A percentile compares a stretch with the other conserved stretches of the same genome.
Conservation (phyloP, 2,888 invertebrate genomes). For the Tachina grossa region DNA sequence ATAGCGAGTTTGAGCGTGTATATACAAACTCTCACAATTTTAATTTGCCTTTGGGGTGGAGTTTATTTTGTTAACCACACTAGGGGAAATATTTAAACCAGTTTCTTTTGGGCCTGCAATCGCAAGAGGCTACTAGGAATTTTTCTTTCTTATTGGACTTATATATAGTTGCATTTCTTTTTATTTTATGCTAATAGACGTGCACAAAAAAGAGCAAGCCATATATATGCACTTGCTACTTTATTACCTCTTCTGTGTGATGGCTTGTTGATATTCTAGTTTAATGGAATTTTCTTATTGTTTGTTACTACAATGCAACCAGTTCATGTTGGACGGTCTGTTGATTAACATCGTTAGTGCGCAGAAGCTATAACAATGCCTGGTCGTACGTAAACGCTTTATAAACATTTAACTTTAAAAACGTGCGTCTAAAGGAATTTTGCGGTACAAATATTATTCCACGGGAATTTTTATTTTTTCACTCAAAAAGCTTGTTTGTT, state of each 20-base stretch:
- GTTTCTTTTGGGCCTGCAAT: not conserved
- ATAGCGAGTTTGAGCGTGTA: slow-evolving; percentile 37
- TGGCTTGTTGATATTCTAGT: slow-evolving; percentile 28
- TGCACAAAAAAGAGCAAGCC: slow-evolving; percentile 7
- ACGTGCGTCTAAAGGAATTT: slow-evolving; percentile 67
- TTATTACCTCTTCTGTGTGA: not conserved
- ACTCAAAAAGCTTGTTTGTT: not conserved
- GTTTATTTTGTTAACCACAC: not conserved
- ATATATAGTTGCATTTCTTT: not conserved
- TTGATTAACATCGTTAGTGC: slow-evolving; percentile 79
- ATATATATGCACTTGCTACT: not conserved
- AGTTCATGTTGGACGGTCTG: slow-evolving; percentile 82
- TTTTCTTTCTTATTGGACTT: slow-evolving; percentile 13
- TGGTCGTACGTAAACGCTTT: not conserved
- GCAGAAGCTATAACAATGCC: slow-evolving; percentile 62
- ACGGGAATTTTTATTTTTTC: slow-evolving; percentile 53
- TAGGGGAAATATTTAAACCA: slow-evolving; percentile 44
- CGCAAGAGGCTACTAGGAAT: slow-evolving; percentile 50
- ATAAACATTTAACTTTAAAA: slow-evolving; percentile 29
- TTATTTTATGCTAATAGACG: not conserved
- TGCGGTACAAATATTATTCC: slow-evolving; percentile 30
- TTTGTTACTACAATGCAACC: slow-evolving; percentile 74
- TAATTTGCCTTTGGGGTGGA: slow-evolving; percentile 27
- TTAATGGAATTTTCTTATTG: slow-evolving; percentile 61
- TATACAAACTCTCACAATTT: not conserved